Evolutionary conservation across 1,140 invertebrate species (phyloP), one percentile per base, ranked within the genome.

Genomic region (Palaemon carinicauda): DNA sequence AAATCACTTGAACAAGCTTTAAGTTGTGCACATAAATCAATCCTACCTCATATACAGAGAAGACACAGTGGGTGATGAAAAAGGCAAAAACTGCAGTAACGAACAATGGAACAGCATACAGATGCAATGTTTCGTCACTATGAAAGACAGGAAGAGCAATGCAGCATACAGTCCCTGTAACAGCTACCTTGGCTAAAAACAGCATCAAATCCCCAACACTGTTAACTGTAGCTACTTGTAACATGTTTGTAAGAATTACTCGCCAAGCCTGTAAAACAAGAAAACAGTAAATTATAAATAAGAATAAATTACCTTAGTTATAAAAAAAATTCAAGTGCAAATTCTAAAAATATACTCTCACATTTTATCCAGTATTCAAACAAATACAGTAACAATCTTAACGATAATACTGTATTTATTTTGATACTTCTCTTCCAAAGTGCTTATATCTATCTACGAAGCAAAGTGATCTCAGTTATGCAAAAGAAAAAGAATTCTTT

Each of bases 201-300:
- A 98, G 94, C 7, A 98, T 91, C 90, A 98, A 98, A 91, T 97
- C 96, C 80, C 86, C 91, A 91, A 96, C 95, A 93, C 98, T 97
- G 91, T 98, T 96, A 15, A 99, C 91, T 3, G 99, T 96, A 14
- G 97, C 93, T 4, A 97, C 96, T 89, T 98, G 93, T 41, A 96
- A 56, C 69, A 87, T 85, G 84, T 87, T 89, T 3, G 81, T 80
- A 31, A 88, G 54, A 21, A 88, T 75, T 21, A 85, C 82, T 31
- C 73, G 77, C 69, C 79, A 88, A 27, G 87, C 82, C 80, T 88
- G 84, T 60, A 24, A 52, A 52, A 71, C 12, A 21, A 14, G 73
- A 31, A 73, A 19, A 60, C 15, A 27, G 15, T 24, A 15, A 79
- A 12, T 79, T n/a, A 53, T 53, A 41, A 73, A 31, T 33, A 75